phyloP scores from a whole-genome alignment of 2,797 vertebrate species.

The Fistularia commersonii region DNA sequence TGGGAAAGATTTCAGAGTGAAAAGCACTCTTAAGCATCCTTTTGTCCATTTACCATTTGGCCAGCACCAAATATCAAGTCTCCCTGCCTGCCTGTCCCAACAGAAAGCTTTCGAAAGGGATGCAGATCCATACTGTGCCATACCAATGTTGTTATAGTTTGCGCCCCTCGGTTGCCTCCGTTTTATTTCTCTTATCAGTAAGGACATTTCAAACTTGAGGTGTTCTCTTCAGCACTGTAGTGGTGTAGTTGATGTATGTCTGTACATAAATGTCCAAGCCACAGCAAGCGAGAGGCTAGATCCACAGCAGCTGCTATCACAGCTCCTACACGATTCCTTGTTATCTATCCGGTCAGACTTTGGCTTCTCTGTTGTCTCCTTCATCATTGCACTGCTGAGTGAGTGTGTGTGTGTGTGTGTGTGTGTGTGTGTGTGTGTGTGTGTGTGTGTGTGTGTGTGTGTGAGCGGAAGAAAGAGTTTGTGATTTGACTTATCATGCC shows the following conservation, averaged over 20 bases:
- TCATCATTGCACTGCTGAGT: conserved; percentile 25
- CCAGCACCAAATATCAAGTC: conserved; percentile 31
- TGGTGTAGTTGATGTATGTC: conserved; percentile 6
- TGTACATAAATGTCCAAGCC: conserved; percentile 11
- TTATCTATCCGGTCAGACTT: conserved; percentile 57
- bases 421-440: too few species aligned
- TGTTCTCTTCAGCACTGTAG: conserved; percentile 19
- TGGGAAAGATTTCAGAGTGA: too few species aligned
- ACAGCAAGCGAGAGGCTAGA: conserved; percentile 24
- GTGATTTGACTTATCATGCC: too few species aligned
- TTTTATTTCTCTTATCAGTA: conserved; percentile 40
- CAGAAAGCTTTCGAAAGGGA: conserved; percentile 40
- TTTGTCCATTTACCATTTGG: conserved; percentile 10
- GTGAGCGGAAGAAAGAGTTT: too few species aligned
- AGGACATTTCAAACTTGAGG: conserved; percentile 50
- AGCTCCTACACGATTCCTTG: conserved; percentile 32
- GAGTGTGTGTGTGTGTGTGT: conserved; percentile 1
- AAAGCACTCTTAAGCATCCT: neutral
- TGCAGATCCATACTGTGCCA: too few species aligned
- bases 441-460: too few species aligned
- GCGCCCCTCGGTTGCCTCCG: conserved; percentile 24
- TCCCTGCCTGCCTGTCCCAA: conserved; percentile 37
- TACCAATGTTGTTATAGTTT: conserved; percentile 41
- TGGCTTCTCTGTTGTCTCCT: conserved; percentile 20
- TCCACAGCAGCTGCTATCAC: conserved; percentile 39